phyloP scores from a whole-genome alignment of 92 coral and sea anemone species.

The Meandrina meandrites region DNA sequence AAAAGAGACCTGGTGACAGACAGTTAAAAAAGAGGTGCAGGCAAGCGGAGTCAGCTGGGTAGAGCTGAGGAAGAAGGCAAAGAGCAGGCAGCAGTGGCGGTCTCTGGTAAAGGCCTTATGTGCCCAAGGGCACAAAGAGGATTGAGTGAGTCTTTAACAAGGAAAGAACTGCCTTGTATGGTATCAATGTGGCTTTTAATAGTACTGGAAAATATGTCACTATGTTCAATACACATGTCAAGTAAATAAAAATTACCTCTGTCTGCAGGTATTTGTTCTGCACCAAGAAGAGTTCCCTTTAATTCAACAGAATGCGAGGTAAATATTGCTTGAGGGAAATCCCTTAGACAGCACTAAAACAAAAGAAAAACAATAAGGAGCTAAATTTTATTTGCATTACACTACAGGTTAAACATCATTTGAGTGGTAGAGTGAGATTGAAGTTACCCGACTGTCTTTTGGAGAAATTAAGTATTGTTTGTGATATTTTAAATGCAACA shows the following conservation, averaged over 20 bases:
- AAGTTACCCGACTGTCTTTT: not conserved
- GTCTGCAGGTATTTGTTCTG: slow-evolving; percentile 86
- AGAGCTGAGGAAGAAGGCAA: too few relatives aligned
- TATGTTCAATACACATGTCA: not conserved
- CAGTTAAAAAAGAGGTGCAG: too few relatives aligned
- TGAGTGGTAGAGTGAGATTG: not conserved
- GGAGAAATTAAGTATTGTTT: not conserved
- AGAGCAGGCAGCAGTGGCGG: too few relatives aligned
- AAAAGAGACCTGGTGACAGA: too few relatives aligned
- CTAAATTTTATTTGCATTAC: not conserved
- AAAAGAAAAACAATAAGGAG: not conserved
- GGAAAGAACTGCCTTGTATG: too few relatives aligned
- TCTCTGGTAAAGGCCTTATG: too few relatives aligned
- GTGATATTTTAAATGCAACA: not conserved
- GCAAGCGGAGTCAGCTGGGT: too few relatives aligned
- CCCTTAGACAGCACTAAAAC: slow-evolving; percentile 80
- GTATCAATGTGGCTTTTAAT: too few relatives aligned
- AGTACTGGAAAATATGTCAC: too few relatives aligned
- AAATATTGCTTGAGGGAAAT: slow-evolving; percentile 93
- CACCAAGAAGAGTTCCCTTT: slow-evolving; percentile 89
- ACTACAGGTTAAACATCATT: too few relatives aligned
- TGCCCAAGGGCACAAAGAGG: too few relatives aligned
- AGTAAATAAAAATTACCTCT: slow-evolving; percentile 61
- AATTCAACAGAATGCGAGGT: slow-evolving; percentile 75
- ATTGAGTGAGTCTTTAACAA: too few relatives aligned